phyloP scores from a whole-genome alignment of 2,113 vertebrate genomes.

The Gila orcuttii region DNA sequence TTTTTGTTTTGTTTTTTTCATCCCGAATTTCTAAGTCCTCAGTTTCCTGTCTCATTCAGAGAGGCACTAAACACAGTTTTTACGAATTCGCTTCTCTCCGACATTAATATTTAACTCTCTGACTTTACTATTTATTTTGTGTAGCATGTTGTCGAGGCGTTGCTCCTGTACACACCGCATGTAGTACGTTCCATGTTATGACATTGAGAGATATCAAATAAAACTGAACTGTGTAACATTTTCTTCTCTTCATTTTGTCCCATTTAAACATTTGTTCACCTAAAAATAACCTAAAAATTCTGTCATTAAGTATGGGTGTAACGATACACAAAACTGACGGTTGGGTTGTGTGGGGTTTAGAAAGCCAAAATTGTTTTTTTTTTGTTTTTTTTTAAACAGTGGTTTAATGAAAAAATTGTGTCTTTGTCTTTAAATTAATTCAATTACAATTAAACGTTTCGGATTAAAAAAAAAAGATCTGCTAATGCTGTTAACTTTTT shows the following conservation, averaged over 20 bases:
- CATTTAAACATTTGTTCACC: neutral
- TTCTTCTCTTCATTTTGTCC: neutral
- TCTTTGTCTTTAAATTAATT: too few species aligned
- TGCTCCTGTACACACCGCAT: conserved; percentile 58
- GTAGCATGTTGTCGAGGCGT: conserved; percentile 61
- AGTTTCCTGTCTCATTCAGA: neutral
- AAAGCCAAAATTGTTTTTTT: too few species aligned
- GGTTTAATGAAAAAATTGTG: too few species aligned
- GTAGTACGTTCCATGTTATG: conserved; percentile 67
- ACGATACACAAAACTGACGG: too few species aligned
- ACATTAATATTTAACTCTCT: conserved; percentile 69
- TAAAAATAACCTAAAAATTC: neutral
- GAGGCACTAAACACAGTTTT: neutral
- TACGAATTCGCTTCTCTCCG: neutral
- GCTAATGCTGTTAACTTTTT: too few species aligned
- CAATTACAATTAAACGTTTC: too few species aligned
- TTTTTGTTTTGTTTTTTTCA: neutral
- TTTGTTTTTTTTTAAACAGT: too few species aligned
- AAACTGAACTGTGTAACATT: conserved; percentile 52
- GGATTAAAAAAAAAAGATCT: too few species aligned
- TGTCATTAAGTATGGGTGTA: neutral
- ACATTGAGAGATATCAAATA: conserved; percentile 68
- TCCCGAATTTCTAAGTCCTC: neutral
- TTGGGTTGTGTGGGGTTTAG: too few species aligned
- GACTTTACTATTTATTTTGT: conserved; percentile 74